These are phyloP conservation scores for Xylophagus ater DNA, from an alignment of 2,888 invertebrate species.

Conservation along the genomic window DNA sequence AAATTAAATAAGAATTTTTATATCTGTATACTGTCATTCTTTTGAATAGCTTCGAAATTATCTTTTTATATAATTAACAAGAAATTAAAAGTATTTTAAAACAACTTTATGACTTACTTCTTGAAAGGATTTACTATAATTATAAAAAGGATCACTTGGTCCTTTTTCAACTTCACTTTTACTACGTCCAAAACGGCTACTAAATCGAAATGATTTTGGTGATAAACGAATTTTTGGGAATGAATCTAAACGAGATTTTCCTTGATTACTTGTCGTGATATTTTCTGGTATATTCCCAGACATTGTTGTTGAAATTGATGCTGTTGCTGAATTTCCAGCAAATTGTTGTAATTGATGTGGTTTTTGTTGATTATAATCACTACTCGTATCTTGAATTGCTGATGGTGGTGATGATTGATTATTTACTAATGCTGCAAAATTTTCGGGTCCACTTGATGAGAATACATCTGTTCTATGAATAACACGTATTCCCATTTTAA, in stretches of 20 bases:
- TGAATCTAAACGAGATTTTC: constrained; percentile 27
- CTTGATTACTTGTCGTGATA: neutral
- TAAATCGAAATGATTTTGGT: constrained; percentile 36
- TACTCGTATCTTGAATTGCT: constrained; percentile 15
- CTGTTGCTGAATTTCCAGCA: too few relatives aligned
- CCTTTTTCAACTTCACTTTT: constrained; percentile 36
- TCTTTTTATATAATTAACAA: too few relatives aligned
- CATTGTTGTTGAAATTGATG: constrained; percentile 1
- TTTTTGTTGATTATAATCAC: constrained; percentile 10
- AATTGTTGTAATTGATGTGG: too few relatives aligned
- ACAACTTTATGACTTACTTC: constrained; percentile 25
- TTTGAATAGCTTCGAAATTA: too few relatives aligned
- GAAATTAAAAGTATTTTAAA: too few relatives aligned
- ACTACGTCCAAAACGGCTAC: constrained; percentile 36
- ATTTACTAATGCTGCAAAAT: constrained; percentile 28
- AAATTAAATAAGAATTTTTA: too few relatives aligned
- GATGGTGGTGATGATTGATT: constrained; percentile 24
- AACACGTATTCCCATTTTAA: constrained; percentile 77
- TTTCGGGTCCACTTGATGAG: constrained; percentile 26
- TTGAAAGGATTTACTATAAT: constrained; percentile 37
- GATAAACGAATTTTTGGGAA: constrained; percentile 36
- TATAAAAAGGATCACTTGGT: constrained; percentile 31
- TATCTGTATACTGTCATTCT: too few relatives aligned
- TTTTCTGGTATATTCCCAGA: neutral
- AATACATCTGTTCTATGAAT: constrained; percentile 48